These are phyloP conservation scores for Jacana jacana DNA, from an alignment of 2,113 vertebrate species.

Conservation along the genomic window DNA sequence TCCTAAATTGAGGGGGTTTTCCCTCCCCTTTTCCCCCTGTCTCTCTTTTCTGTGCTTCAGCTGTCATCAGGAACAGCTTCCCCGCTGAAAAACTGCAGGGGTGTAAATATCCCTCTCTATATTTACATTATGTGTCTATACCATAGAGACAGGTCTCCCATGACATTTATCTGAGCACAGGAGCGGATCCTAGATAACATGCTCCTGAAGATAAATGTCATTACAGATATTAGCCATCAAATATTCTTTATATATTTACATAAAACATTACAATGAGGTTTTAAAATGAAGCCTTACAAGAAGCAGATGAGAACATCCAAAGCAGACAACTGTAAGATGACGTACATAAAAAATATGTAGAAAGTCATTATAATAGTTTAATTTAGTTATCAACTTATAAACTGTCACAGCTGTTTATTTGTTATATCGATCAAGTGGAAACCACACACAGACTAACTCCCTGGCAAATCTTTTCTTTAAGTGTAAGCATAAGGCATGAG, in stretches of 20 bases:
- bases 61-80: conserved; percentile 1
- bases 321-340: neutral
- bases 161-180: conserved; percentile 57
- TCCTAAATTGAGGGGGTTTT: neutral
- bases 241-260: conserved; percentile 58
- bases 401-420: neutral
- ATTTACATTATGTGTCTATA: conserved; percentile 19
- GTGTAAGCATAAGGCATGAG: neutral
- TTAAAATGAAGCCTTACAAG: neutral
- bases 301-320: neutral
- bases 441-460: neutral
- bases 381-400: neutral
- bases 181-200: conserved; percentile 27
- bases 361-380: neutral
- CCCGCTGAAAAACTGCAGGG: conserved; percentile 17
- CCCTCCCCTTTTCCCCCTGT: neutral
- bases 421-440: neutral
- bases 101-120: neutral
- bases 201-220: conserved; percentile 51
- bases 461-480: neutral
- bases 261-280: conserved; percentile 41
- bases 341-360: neutral
- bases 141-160: neutral
- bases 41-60: neutral
- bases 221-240: conserved; percentile 38